These are phyloP conservation scores for Cinclus mexicanus DNA, from an alignment of 2,113 vertebrate genomes.

Conservation along the genomic window DNA sequence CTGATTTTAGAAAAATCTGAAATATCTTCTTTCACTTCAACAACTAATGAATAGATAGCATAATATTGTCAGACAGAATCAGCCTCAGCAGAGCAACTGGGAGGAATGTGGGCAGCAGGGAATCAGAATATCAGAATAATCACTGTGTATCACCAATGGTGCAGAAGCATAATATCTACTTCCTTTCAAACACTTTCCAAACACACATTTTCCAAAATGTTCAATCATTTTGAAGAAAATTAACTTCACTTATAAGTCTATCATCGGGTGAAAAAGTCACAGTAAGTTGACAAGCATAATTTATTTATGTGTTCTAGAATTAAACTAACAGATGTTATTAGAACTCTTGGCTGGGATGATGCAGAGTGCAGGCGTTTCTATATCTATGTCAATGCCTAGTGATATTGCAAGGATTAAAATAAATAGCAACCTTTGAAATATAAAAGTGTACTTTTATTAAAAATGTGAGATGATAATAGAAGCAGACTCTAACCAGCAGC, in stretches of 20 bases:
- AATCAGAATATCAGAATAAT: background rate
- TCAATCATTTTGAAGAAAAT: slow-evolving; percentile 16
- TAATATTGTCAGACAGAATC: background rate
- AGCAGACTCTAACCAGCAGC: background rate
- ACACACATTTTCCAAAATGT: slow-evolving; percentile 1
- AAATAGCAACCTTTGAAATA: slow-evolving; percentile 20
- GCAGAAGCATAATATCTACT: background rate
- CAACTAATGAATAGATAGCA: background rate
- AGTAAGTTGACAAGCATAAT: slow-evolving; percentile 40
- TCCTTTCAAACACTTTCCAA: background rate
- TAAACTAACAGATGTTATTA: slow-evolving; percentile 48
- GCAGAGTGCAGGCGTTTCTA: background rate
- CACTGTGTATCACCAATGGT: background rate
- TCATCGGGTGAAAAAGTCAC: slow-evolving; percentile 23
- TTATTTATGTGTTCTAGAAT: slow-evolving; percentile 46
- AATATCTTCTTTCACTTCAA: background rate
- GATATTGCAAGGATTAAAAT: slow-evolving; percentile 26
- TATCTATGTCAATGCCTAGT: background rate
- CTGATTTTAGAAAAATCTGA: background rate
- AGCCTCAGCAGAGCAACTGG: background rate
- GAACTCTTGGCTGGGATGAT: slow-evolving; percentile 37
- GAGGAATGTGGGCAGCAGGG: background rate
- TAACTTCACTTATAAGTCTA: slow-evolving; percentile 15
- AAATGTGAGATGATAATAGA: background rate
- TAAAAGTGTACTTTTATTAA: slow-evolving; percentile 16